Evolutionary conservation across 2,888 invertebrate genomes (phyloP), one percentile per base, ranked within the genome.

Genomic region (Lysandra bellargus): DNA sequence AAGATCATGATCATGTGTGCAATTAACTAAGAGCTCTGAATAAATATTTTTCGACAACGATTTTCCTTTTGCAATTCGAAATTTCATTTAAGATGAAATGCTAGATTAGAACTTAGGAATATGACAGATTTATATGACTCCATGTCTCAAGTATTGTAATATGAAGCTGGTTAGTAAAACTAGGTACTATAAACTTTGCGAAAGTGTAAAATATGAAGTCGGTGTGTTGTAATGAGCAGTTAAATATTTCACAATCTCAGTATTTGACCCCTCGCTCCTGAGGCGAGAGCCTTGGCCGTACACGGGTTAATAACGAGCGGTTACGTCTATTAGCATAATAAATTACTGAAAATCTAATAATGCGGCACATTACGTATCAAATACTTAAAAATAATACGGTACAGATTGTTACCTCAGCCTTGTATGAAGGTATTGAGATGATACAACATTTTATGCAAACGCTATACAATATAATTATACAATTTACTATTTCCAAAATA

Each of bases 231-330:
- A 37, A 69, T 69, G 33, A 33, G 14, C 33, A 37, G 33, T 33
- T 69, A 75, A 44, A 49, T 23, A 44, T 75, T 75, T 75, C 75
- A 30, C 75, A 75, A 75, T 14, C 44, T 74, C 23, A 7, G 44
- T n/a, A 5, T 49, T 49, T 76, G 49, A 76, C 76, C 76, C 76
- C 76, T 53, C 49, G 53, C 33, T 33, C 57, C 53, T 57, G 53
- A 40, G 37, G 40, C n/a, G 23, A 23, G 49, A 57, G 33, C 76
- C 76, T 76, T 57, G 76, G 76, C 76, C 76, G 30, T 69, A 69
- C 57, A 9, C 53, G 53, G 76, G 57, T 76, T 76, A 76, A 53
- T 76, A 6, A 17, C 44, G 74, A 40, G 9, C 40, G 17, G 17
- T 74, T 40, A 40, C 44, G 44, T 74, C 33, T 69, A 69, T 69